Evolutionary conservation across 1,140 invertebrate species (phyloP).

Genomic region (Drosophila pseudoananassae): DNA sequence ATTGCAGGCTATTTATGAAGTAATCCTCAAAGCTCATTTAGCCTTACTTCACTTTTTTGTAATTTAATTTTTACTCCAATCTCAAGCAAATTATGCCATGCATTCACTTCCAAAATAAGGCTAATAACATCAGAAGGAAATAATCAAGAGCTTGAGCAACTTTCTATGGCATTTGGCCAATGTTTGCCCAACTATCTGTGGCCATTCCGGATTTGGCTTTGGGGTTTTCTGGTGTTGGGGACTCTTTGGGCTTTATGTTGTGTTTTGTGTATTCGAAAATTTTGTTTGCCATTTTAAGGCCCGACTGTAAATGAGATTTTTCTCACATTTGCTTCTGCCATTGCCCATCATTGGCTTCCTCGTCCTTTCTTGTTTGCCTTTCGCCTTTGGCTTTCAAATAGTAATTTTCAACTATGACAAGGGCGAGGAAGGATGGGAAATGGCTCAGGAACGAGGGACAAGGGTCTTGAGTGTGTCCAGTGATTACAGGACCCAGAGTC

Average conservation of each 20-base stretch:
- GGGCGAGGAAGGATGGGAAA: background rate
- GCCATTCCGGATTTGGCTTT: slow-evolving; percentile 44
- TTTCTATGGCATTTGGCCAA: slow-evolving; percentile 47
- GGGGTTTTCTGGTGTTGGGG: slow-evolving; percentile 14
- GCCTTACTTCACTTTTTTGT: slow-evolving; percentile 6
- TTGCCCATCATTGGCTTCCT: slow-evolving; percentile 6
- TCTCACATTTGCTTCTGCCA: slow-evolving; percentile 46
- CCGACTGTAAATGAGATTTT: slow-evolving; percentile 51
- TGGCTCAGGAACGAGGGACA: background rate
- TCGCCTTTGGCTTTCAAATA: slow-evolving; percentile 53
- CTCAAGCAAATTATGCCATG: slow-evolving; percentile 16
- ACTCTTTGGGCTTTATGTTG: slow-evolving; percentile 11
- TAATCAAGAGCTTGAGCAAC: slow-evolving; percentile 33
- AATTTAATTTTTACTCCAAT: slow-evolving; percentile 31
- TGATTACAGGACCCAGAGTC: slow-evolving; percentile 35
- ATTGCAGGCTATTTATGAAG: background rate
- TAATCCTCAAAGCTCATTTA: slow-evolving; percentile 3
- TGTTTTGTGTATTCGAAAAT: slow-evolving; percentile 36
- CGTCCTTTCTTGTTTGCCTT: slow-evolving; percentile 14
- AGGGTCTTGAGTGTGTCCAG: slow-evolving; percentile 17
- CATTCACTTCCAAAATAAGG: slow-evolving; percentile 27
- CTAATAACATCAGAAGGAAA: slow-evolving; percentile 44
- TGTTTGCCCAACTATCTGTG: slow-evolving; percentile 49
- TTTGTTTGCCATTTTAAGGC: slow-evolving; percentile 48
- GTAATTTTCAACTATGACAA: slow-evolving; percentile 39